Percentiles rank a stretch among this genome's conserved stretches.
phyloP scores from a whole-genome alignment of 2,888 invertebrate genomes.

The Ecliptopera silaceata region DNA sequence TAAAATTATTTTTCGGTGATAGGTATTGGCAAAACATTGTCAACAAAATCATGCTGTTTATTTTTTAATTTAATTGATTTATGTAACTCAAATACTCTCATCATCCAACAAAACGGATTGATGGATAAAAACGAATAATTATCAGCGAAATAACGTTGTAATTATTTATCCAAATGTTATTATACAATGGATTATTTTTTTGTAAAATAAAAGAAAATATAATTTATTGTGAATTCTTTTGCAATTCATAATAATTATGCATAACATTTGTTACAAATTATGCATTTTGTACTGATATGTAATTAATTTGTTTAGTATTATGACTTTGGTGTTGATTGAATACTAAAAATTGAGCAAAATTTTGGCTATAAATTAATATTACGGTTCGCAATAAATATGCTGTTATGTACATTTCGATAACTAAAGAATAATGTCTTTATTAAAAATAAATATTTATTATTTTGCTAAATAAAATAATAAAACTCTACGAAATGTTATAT shows the following conservation, averaged over 20 bases:
- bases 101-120: neutral
- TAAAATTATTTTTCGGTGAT: constrained; percentile 8
- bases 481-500: constrained; percentile 45
- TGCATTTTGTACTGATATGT: constrained; percentile 80
- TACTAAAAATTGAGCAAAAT: constrained; percentile 81
- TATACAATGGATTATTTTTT: neutral
- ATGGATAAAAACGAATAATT: neutral
- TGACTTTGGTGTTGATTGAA: constrained; percentile 82
- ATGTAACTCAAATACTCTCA: neutral
- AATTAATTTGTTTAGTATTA: constrained; percentile 68
- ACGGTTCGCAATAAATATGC: constrained; percentile 45
- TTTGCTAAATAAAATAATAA: constrained; percentile 56
- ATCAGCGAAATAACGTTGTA: neutral
- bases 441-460: constrained; percentile 54
- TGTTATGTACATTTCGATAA: constrained; percentile 65
- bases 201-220: neutral
- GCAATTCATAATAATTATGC: constrained; percentile 18
- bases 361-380: constrained; percentile 77
- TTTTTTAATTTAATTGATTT: neutral
- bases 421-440: constrained; percentile 75
- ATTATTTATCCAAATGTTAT: neutral
- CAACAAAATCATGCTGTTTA: neutral
- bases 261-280: constrained; percentile 52
- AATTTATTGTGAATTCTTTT: neutral
- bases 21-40: constrained; percentile 1